Percentiles rank a stretch among this genome's conserved stretches.
phyloP scores from a whole-genome alignment of 2,888 invertebrate genomes.

The Lamellibrachia satsuma region DNA sequence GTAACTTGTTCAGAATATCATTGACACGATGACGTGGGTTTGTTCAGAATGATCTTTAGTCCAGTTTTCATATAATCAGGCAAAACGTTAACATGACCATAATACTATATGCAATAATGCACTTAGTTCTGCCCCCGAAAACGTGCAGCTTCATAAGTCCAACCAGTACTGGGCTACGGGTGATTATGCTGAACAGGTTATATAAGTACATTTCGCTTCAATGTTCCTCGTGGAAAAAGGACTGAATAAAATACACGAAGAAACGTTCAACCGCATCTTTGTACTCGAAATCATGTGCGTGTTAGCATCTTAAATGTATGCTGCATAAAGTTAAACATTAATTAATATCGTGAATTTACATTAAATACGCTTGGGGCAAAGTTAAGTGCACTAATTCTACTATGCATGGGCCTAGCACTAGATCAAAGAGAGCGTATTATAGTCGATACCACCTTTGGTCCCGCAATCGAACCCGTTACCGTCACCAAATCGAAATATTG shows the following conservation, averaged over 20 bases:
- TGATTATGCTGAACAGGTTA: not conserved
- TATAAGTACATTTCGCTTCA: not conserved
- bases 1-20: no score
- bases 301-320: not conserved
- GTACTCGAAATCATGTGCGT: not conserved
- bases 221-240: not conserved
- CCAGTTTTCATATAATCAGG: no score
- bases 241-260: not conserved
- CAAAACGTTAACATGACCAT: no score
- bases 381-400: not conserved
- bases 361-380: not conserved
- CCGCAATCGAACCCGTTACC: not conserved
- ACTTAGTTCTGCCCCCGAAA: no score
- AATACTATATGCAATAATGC: no score
- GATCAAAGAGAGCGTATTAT: not conserved
- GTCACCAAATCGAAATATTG: not conserved
- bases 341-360: not conserved
- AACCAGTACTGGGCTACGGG: no score
- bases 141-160: no score
- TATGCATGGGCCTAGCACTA: not conserved
- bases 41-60: no score
- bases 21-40: no score
- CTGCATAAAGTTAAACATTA: not conserved
- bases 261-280: not conserved
- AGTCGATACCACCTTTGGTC: not conserved